A percentile compares a stretch with the other conserved stretches of the same genome.
phyloP scores from a whole-genome alignment of 2,797 vertebrate genomes.

The Notoglanidium macrostoma region DNA sequence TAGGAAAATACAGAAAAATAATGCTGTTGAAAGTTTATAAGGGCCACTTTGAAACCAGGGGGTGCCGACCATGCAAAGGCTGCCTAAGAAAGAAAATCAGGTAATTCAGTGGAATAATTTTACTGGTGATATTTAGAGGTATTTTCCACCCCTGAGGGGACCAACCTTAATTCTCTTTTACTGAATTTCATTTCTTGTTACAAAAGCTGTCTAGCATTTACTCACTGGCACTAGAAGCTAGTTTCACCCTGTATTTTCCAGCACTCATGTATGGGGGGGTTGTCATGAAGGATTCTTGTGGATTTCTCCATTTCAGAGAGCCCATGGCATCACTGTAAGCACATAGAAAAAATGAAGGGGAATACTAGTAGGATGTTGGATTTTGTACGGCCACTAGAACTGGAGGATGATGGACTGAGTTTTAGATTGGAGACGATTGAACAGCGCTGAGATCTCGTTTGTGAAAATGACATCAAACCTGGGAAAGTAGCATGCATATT shows the following conservation, averaged over 20 bases:
- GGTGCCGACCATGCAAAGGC: constrained; percentile 34
- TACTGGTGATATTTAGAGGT: constrained; percentile 43
- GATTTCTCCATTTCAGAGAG: constrained; percentile 46
- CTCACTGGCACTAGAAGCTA: constrained; percentile 30
- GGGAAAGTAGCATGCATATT: neutral
- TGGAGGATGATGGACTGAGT: constrained; percentile 36
- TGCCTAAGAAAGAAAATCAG: constrained; percentile 32
- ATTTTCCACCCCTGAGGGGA: constrained; percentile 49
- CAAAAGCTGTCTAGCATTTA: constrained; percentile 41
- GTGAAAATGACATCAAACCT: constrained; percentile 22
- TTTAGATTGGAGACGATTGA: constrained; percentile 35
- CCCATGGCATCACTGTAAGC: constrained; percentile 47
- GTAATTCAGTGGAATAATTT: constrained; percentile 43
- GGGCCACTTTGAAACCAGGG: constrained; percentile 27
- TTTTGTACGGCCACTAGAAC: constrained; percentile 31
- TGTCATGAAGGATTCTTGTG: constrained; percentile 52
- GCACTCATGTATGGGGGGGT: constrained; percentile 31
- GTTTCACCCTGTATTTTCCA: constrained; percentile 44
- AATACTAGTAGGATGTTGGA: constrained; percentile 18
- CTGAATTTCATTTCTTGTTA: constrained; percentile 40
- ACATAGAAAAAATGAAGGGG: constrained; percentile 48
- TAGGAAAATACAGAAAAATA: constrained; percentile 44
- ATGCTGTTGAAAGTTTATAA: constrained; percentile 36
- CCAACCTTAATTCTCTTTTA: constrained; percentile 33
- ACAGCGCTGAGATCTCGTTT: constrained; percentile 39